Evolutionary conservation across 2,888 invertebrate genomes (phyloP).

Genomic region (Calameuta filiformis): DNA sequence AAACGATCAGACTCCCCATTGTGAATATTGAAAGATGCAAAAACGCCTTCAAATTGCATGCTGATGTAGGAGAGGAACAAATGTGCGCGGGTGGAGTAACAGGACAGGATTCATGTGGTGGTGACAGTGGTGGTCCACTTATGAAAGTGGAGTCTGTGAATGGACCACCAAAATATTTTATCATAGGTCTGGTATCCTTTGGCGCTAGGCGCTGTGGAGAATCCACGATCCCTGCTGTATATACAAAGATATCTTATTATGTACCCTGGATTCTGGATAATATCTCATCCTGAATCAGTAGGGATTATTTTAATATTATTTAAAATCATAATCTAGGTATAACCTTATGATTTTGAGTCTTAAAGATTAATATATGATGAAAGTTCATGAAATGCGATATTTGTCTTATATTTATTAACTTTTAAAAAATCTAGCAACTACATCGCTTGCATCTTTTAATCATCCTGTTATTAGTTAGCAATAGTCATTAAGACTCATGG

Average conservation of each 20-base stretch:
- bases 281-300: conserved; percentile 55
- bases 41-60: conserved; percentile 29
- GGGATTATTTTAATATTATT: background rate
- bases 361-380: background rate
- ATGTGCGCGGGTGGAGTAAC: conserved; percentile 71
- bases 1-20: conserved; percentile 66
- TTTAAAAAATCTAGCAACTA: background rate
- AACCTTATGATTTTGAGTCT: background rate
- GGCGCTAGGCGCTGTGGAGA: conserved; percentile 70
- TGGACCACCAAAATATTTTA: conserved; percentile 68
- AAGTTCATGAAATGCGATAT: background rate
- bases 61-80: conserved; percentile 58
- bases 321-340: background rate
- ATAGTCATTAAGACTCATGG: background rate
- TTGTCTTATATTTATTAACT: no score
- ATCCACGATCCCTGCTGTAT: conserved; percentile 76
- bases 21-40: conserved; percentile 57
- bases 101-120: conserved; percentile 72
- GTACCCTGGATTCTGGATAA: conserved; percentile 75
- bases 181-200: conserved; percentile 74
- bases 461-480: background rate
- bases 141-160: conserved; percentile 64
- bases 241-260: conserved; percentile 74
- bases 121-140: conserved; percentile 74
- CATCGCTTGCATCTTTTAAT: background rate